A percentile compares a stretch with the other conserved stretches of the same genome.
Conservation (phyloP, 2,113 vertebrate species). For the Etheostoma cragini region DNA sequence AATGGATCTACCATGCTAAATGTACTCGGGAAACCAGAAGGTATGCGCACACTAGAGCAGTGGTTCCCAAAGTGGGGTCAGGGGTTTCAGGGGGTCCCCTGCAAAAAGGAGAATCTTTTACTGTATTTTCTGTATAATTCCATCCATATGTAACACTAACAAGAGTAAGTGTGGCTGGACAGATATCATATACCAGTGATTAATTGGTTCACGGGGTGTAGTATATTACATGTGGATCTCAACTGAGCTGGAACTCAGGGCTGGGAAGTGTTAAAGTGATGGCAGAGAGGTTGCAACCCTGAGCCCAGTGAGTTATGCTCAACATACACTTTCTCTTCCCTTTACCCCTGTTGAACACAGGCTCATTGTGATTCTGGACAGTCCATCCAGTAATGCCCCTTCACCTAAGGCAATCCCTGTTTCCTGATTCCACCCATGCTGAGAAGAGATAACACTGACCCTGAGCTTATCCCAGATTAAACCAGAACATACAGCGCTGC, state of each 20-base stretch:
- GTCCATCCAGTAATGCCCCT: slow-evolving; percentile 73
- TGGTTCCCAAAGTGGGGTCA: too few relatives aligned
- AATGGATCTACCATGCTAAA: slow-evolving; percentile 59
- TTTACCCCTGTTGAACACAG: slow-evolving; percentile 27
- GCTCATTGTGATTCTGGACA: slow-evolving; percentile 70
- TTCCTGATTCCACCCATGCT: slow-evolving; percentile 78
- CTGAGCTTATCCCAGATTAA: slow-evolving; percentile 85
- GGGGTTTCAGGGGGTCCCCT: too few relatives aligned
- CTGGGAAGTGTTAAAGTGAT: slow-evolving; percentile 47
- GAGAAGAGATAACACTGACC: slow-evolving; percentile 81
- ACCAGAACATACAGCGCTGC: slow-evolving; percentile 73
- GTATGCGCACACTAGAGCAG: slow-evolving; percentile 44
- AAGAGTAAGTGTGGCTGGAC: slow-evolving; percentile 49
- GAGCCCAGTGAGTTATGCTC: slow-evolving; percentile 33
- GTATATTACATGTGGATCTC: slow-evolving; percentile 58
- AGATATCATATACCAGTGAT: slow-evolving; percentile 52
- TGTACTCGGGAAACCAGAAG: slow-evolving; percentile 60
- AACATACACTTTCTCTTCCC: slow-evolving; percentile 9
- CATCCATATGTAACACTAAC: too few relatives aligned
- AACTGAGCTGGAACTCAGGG: slow-evolving; percentile 29
- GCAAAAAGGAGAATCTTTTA: too few relatives aligned
- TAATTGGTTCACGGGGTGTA: slow-evolving; percentile 45
- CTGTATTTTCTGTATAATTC: too few relatives aligned
- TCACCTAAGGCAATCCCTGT: slow-evolving; percentile 74
- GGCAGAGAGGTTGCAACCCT: slow-evolving; percentile 44